A percentile compares a stretch with the other conserved stretches of the same genome.
These are phyloP conservation scores for Lissonota sp. DNA, from an alignment of 2,888 invertebrate genomes.

Conservation along the genomic window DNA sequence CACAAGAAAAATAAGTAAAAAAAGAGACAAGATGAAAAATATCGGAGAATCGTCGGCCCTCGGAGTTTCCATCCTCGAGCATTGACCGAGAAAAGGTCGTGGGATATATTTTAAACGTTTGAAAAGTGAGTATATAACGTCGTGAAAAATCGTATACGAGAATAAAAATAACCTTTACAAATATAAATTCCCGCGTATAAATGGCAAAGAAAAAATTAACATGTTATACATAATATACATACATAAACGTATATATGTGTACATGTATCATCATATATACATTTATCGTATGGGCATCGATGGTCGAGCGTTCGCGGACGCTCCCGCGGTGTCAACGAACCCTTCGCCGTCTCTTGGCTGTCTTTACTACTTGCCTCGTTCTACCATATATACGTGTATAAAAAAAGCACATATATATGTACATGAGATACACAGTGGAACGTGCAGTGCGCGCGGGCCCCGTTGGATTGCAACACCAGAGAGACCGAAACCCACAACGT, in stretches of 20 bases:
- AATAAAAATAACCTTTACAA: too few relatives aligned
- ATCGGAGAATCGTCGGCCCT: slow-evolving; percentile 47
- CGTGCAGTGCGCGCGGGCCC: slow-evolving; percentile 20
- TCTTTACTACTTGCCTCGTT: slow-evolving; percentile 27
- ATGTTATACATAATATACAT: slow-evolving; percentile 20
- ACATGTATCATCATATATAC: slow-evolving; percentile 12
- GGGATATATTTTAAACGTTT: slow-evolving; percentile 31
- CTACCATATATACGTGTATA: not conserved
- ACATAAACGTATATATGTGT: slow-evolving; percentile 1
- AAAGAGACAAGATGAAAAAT: slow-evolving; percentile 10
- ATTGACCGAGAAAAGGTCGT: slow-evolving; percentile 55
- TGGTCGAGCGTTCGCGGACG: slow-evolving; percentile 55
- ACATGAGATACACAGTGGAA: too few relatives aligned
- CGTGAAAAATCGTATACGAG: too few relatives aligned
- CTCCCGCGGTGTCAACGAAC: slow-evolving; percentile 69
- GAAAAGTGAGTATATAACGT: slow-evolving; percentile 7
- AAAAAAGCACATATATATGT: too few relatives aligned
- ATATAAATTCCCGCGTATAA: too few relatives aligned
- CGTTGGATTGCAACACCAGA: slow-evolving; percentile 60
- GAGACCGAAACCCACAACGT: slow-evolving; percentile 66
- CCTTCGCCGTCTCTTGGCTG: slow-evolving; percentile 55
- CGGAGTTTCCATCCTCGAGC: slow-evolving; percentile 43
- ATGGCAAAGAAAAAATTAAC: not conserved
- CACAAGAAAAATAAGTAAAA: not conserved
- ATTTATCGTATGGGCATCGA: slow-evolving; percentile 55